Percentiles rank a stretch among this genome's conserved stretches.
These are phyloP conservation scores for Drosophila sordidula DNA, from an alignment of 2,888 invertebrate genomes.

Conservation along the genomic window DNA sequence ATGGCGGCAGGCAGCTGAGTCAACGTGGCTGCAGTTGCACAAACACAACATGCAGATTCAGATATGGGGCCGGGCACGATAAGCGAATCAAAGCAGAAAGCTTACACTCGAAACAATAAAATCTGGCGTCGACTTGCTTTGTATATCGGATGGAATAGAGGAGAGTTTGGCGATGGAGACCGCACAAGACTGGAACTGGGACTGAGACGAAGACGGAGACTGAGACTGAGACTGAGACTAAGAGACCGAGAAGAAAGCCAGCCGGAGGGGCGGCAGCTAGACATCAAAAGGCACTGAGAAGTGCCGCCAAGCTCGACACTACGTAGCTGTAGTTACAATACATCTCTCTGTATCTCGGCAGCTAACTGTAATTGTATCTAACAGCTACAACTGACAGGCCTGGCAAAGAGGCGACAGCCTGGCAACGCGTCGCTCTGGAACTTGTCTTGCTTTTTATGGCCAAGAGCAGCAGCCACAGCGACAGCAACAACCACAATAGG, in stretches of 20 bases:
- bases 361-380: constrained; percentile 79
- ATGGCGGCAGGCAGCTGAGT: constrained; percentile 24
- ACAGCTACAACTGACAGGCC: constrained; percentile 72
- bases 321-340: constrained; percentile 33
- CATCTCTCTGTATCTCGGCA: constrained; percentile 45
- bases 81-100: constrained; percentile 57
- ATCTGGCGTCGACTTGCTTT: constrained; percentile 25
- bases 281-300: constrained; percentile 63
- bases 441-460: constrained; percentile 77
- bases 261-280: constrained; percentile 45
- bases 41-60: constrained; percentile 15
- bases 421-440: constrained; percentile 75
- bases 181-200: constrained; percentile 54
- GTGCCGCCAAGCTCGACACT: constrained; percentile 60
- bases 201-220: no score
- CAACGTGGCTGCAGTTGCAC: constrained; percentile 23
- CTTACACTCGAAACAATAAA: constrained; percentile 66
- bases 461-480: constrained; percentile 42
- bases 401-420: constrained; percentile 49
- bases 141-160: constrained; percentile 28
- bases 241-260: constrained; percentile 33
- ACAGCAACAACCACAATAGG: constrained; percentile 24
- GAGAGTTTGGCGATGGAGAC: constrained; percentile 43
- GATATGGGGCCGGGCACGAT: constrained; percentile 41
- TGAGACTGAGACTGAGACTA: constrained; percentile 28